Conservation (phyloP, 2,888 invertebrate genomes). For the Eupithecia subumbrata region DNA sequence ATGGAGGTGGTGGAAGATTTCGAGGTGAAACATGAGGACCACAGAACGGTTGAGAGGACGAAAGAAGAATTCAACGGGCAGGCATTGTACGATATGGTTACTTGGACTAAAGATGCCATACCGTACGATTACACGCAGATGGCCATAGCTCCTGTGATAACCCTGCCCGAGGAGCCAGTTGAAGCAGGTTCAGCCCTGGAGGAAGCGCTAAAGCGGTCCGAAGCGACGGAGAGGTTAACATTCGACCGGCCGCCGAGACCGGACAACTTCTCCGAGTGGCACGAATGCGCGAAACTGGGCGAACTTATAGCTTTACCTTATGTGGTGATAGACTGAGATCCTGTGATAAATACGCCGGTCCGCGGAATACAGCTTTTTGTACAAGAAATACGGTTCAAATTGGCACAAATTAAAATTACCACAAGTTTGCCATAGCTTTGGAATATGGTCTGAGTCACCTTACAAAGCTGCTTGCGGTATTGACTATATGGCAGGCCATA, state of each 20-base stretch:
- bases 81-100: constrained; percentile 57
- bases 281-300: constrained; percentile 92
- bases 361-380: constrained; percentile 17
- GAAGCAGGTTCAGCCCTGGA: constrained; percentile 46
- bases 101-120: constrained; percentile 49
- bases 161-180: constrained; percentile 46
- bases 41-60: constrained; percentile 76
- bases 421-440: not conserved
- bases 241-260: constrained; percentile 63
- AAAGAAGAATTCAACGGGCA: constrained; percentile 65
- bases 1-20: constrained; percentile 49
- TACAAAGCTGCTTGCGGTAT: not conserved
- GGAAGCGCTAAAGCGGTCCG: constrained; percentile 37
- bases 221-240: constrained; percentile 49
- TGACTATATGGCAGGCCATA: constrained; percentile 7
- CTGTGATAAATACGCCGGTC: constrained; percentile 44
- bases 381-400: constrained; percentile 8
- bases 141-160: constrained; percentile 58
- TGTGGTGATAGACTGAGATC: constrained; percentile 94
- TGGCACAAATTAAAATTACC: not conserved
- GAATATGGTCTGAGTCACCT: not conserved
- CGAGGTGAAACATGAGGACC: constrained; percentile 57
- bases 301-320: constrained; percentile 97
- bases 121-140: constrained; percentile 62
- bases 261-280: constrained; percentile 93